A percentile compares a stretch with the other conserved stretches of the same genome.
Conservation (phyloP, 2,113 vertebrate species). For the Triplophysa dalaica region DNA sequence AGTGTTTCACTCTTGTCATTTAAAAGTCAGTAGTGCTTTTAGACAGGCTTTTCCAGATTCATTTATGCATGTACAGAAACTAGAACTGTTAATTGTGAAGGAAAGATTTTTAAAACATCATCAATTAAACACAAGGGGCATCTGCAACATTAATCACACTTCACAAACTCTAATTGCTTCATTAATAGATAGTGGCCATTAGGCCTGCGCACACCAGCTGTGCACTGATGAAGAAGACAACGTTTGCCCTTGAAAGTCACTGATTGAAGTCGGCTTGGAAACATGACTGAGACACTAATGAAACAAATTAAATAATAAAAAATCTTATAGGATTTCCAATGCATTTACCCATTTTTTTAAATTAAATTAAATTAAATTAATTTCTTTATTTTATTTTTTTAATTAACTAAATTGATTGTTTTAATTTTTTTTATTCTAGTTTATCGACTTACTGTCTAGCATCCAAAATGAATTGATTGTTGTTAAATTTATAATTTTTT, state of each 20-base stretch:
- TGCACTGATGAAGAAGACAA: conserved; percentile 39
- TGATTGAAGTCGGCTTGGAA: background rate
- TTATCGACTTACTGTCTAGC: background rate
- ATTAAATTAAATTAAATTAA: too few relatives aligned
- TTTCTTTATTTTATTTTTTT: too few relatives aligned
- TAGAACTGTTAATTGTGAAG: too few relatives aligned
- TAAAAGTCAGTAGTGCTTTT: background rate
- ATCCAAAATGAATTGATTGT: conserved; percentile 44
- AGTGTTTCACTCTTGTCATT: background rate
- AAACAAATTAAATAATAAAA: too few relatives aligned
- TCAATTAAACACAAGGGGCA: conserved; percentile 42
- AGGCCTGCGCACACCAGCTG: conserved; percentile 32
- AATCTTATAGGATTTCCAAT: background rate
- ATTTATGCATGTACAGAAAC: background rate
- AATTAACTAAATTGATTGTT: too few relatives aligned
- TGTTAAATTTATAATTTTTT: conserved; percentile 39
- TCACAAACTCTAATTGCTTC: conserved; percentile 42
- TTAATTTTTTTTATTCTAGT: too few relatives aligned
- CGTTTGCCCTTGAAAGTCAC: conserved; percentile 36
- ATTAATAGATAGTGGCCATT: conserved; percentile 56
- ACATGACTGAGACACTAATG: too few relatives aligned
- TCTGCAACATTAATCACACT: conserved; percentile 55
- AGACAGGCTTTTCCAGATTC: background rate
- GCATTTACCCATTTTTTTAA: too few relatives aligned
- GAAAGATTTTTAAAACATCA: too few relatives aligned